Percentiles rank a stretch among this genome's conserved stretches.
phyloP scores from a whole-genome alignment of 2,113 vertebrate genomes.

The Ageneiosus marmoratus region DNA sequence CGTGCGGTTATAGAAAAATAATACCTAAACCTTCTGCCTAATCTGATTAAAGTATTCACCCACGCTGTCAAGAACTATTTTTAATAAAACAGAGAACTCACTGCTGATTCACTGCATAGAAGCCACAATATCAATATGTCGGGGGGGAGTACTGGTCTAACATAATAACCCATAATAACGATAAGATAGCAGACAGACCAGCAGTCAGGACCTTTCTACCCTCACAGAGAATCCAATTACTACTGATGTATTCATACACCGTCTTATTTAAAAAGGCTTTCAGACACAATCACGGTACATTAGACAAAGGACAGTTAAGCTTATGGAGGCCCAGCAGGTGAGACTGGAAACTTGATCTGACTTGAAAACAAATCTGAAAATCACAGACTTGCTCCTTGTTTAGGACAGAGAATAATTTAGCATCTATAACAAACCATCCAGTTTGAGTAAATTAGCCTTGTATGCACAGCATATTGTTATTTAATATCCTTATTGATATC shows the following conservation, averaged over 20 bases:
- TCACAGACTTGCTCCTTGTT: background rate
- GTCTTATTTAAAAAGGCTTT: constrained; percentile 6
- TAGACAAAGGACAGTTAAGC: constrained; percentile 11
- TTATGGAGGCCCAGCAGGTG: constrained; percentile 2
- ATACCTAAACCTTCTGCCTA: background rate
- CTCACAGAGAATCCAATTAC: background rate
- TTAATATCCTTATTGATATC: background rate
- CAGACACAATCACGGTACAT: constrained; percentile 3
- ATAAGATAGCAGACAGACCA: background rate
- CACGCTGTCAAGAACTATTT: background rate
- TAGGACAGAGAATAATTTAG: background rate
- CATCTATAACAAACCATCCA: background rate
- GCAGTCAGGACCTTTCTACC: background rate
- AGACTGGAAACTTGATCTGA: background rate
- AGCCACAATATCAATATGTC: background rate
- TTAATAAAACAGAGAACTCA: background rate
- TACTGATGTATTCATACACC: background rate
- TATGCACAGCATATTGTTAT: background rate
- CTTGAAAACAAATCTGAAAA: background rate
- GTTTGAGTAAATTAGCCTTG: background rate
- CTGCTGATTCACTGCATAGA: background rate
- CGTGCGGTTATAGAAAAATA: background rate
- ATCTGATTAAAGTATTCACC: background rate
- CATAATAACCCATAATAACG: constrained; percentile 9
- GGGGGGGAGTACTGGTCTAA: background rate